Evolutionary conservation across 2,888 invertebrate species (phyloP).

Genomic region (Caradrina clavipalpis): DNA sequence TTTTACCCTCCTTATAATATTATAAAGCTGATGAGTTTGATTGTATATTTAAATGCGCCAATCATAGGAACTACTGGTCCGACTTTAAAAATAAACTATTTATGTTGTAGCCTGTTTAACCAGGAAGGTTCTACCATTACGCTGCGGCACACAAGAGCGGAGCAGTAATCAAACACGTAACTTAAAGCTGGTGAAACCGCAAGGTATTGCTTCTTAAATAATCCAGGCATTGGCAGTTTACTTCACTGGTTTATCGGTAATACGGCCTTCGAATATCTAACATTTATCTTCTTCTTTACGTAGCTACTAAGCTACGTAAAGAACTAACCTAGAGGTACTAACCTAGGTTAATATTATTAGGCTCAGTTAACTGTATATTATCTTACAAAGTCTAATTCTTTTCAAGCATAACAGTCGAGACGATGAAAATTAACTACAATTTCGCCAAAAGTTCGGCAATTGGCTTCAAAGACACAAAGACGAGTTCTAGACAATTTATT

Average conservation of each 20-base stretch:
- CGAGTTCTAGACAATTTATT: conserved; percentile 35
- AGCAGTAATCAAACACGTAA: too few species aligned
- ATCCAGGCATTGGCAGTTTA: background rate
- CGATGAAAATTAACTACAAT: conserved; percentile 48
- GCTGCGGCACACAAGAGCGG: too few species aligned
- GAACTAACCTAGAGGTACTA: too few species aligned
- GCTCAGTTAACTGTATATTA: conserved; percentile 32
- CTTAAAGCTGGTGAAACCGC: too few species aligned
- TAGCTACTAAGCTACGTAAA: too few species aligned
- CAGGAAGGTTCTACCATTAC: too few species aligned
- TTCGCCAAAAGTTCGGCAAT: conserved; percentile 42
- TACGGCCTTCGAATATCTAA: background rate
- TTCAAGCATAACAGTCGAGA: conserved; percentile 33
- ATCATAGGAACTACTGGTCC: too few species aligned
- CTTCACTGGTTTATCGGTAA: conserved; percentile 14
- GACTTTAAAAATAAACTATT: too few species aligned
- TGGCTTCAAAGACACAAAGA: conserved; percentile 41
- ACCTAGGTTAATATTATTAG: conserved; percentile 15
- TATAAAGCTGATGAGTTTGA: too few species aligned
- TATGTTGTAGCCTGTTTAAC: too few species aligned
- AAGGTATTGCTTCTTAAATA: conserved; percentile 1
- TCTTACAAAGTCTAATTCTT: conserved; percentile 33
- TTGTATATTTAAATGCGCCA: too few species aligned
- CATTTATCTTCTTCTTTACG: conserved; percentile 16
- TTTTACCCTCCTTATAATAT: too few species aligned